phyloP scores from a whole-genome alignment of 2,888 invertebrate genomes.

The Abrostola tripartita region DNA sequence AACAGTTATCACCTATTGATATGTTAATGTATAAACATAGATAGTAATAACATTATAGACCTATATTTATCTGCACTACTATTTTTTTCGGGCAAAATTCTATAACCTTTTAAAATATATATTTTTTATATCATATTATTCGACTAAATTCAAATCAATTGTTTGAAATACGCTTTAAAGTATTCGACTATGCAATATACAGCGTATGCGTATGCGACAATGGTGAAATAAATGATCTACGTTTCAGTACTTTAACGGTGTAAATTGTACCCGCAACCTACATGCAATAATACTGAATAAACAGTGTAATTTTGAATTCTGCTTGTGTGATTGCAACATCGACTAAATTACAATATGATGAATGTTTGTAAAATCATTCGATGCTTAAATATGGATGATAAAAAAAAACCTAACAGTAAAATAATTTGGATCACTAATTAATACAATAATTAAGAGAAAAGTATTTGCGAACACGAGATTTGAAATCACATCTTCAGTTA shows the following conservation, averaged over 20 bases:
- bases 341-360: not conserved
- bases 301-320: not conserved
- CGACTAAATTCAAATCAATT: constrained; percentile 8
- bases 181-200: constrained; percentile 3
- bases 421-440: too few relatives aligned
- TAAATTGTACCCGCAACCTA: constrained; percentile 13
- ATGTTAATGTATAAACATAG: constrained; percentile 30
- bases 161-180: not conserved
- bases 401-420: too few relatives aligned
- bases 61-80: constrained; percentile 4
- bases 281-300: not conserved
- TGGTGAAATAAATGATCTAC: too few relatives aligned
- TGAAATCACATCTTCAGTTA: too few relatives aligned
- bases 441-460: too few relatives aligned
- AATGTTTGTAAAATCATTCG: too few relatives aligned
- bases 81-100: not conserved
- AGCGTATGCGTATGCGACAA: not conserved
- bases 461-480: too few relatives aligned
- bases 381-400: too few relatives aligned
- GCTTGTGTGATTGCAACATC: not conserved
- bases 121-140: not conserved
- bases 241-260: not conserved
- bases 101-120: constrained; percentile 1
- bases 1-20: constrained; percentile 35
- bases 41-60: not conserved